These are phyloP conservation scores for Dendrolimus punctatus DNA, from an alignment of 1,140 invertebrate genomes.

Conservation along the genomic window DNA sequence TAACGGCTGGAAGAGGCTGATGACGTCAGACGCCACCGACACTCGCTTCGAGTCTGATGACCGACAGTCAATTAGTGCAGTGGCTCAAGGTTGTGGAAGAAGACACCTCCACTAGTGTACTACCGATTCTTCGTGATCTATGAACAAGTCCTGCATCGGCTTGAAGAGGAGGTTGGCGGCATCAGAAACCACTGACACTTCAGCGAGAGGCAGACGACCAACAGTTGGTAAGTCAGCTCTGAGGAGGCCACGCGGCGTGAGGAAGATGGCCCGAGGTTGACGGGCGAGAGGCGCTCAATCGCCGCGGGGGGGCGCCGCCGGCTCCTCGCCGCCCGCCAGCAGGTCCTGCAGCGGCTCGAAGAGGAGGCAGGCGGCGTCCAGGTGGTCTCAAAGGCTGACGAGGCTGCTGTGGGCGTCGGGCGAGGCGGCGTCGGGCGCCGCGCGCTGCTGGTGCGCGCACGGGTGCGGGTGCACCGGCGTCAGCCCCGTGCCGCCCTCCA, in stretches of 20 bases:
- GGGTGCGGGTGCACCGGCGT: conserved; percentile 84
- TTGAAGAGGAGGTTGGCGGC: background rate
- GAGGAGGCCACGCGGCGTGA: conserved; percentile 2
- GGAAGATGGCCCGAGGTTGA: too few relatives aligned
- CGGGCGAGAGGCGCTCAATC: background rate
- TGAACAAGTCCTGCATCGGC: background rate
- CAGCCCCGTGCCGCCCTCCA: conserved; percentile 93
- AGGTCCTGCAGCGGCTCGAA: conserved; percentile 11
- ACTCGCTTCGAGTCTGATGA: too few relatives aligned
- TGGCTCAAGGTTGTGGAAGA: too few relatives aligned
- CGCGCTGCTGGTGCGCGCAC: conserved; percentile 46
- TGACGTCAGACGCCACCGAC: too few relatives aligned
- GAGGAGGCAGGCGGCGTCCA: conserved; percentile 18
- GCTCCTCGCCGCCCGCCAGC: background rate
- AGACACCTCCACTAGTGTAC: too few relatives aligned
- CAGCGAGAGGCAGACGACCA: too few relatives aligned
- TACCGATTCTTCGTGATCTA: too few relatives aligned
- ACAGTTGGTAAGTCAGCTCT: too few relatives aligned
- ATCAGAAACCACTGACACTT: background rate
- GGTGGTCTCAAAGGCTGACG: conserved; percentile 51
- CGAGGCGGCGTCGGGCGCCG: conserved; percentile 51
- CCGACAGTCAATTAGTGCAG: too few relatives aligned
- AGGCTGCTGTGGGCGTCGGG: conserved; percentile 51
- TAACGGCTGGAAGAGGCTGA: too few relatives aligned
- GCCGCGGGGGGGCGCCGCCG: background rate